These are phyloP conservation scores for Haplotaxodon microlepis DNA, from an alignment of 2,113 vertebrate genomes.

Conservation along the genomic window DNA sequence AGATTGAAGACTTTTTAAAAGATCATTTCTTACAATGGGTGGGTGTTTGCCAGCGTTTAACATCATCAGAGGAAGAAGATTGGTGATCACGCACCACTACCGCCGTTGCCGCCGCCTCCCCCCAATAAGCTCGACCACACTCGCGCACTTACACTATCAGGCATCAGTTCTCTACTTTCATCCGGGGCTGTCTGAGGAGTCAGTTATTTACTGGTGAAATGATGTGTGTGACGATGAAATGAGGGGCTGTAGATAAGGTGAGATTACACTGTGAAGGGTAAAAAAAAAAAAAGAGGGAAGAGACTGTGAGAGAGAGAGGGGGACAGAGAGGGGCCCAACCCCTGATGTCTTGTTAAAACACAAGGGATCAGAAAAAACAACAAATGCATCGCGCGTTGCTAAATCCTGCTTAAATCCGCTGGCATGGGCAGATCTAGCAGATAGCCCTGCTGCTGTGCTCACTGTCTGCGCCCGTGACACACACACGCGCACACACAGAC, in stretches of 20 bases:
- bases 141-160: conserved; percentile 11
- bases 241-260: conserved; percentile 63
- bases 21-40: conserved; percentile 18
- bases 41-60: conserved; percentile 25
- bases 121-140: not conserved
- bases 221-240: conserved; percentile 67
- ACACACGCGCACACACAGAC: conserved; percentile 18
- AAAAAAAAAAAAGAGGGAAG: not conserved
- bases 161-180: not conserved
- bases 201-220: conserved; percentile 66
- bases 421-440: conserved; percentile 71
- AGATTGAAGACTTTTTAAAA: conserved; percentile 40
- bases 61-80: conserved; percentile 14
- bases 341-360: conserved; percentile 69
- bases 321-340: conserved; percentile 12
- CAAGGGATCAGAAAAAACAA: conserved; percentile 68
- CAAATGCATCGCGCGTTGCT: conserved; percentile 61
- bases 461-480: conserved; percentile 54
- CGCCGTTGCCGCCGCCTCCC: not conserved
- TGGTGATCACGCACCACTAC: not conserved
- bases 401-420: conserved; percentile 71
- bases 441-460: conserved; percentile 65
- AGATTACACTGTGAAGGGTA: conserved; percentile 42
- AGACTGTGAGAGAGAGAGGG: not conserved
- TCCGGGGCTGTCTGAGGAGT: conserved; percentile 31